Conservation (phyloP, 2,113 vertebrate genomes). For the Pseudopipra pipra region DNA sequence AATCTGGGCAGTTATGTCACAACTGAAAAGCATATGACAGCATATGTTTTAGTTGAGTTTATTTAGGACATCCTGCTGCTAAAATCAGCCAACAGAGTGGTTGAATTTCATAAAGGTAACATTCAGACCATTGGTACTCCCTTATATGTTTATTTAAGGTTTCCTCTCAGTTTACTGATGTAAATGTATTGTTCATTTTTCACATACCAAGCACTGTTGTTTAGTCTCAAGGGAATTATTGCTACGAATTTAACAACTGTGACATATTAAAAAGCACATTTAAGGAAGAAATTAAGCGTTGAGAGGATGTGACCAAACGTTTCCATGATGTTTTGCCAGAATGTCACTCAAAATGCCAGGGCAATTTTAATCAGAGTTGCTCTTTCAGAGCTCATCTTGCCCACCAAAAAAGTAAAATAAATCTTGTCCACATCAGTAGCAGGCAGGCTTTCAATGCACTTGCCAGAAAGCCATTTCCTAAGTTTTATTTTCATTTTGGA, state of each 20-base stretch:
- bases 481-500: slow-evolving; percentile 25
- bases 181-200: slow-evolving; percentile 78
- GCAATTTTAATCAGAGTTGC: slow-evolving; percentile 28
- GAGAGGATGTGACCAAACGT: slow-evolving; percentile 76
- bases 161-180: slow-evolving; percentile 64
- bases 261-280: slow-evolving; percentile 79
- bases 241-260: slow-evolving; percentile 76
- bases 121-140: slow-evolving; percentile 59
- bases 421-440: background rate
- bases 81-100: slow-evolving; percentile 43
- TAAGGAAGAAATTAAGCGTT: slow-evolving; percentile 75
- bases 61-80: slow-evolving; percentile 57
- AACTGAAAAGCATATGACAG: background rate
- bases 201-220: slow-evolving; percentile 71
- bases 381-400: slow-evolving; percentile 33
- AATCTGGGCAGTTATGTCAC: slow-evolving; percentile 29
- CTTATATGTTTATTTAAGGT: slow-evolving; percentile 70
- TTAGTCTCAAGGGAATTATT: slow-evolving; percentile 75
- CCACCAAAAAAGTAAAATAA: background rate
- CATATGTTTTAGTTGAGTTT: slow-evolving; percentile 33
- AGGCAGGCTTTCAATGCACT: background rate
- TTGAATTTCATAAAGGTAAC: slow-evolving; percentile 52
- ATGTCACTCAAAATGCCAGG: slow-evolving; percentile 70
- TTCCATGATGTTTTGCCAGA: slow-evolving; percentile 73
- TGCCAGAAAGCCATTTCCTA: background rate